Percentiles rank a stretch among this genome's conserved stretches.
Conservation (phyloP, 2,113 vertebrate species). For the Bombycilla garrulus region DNA sequence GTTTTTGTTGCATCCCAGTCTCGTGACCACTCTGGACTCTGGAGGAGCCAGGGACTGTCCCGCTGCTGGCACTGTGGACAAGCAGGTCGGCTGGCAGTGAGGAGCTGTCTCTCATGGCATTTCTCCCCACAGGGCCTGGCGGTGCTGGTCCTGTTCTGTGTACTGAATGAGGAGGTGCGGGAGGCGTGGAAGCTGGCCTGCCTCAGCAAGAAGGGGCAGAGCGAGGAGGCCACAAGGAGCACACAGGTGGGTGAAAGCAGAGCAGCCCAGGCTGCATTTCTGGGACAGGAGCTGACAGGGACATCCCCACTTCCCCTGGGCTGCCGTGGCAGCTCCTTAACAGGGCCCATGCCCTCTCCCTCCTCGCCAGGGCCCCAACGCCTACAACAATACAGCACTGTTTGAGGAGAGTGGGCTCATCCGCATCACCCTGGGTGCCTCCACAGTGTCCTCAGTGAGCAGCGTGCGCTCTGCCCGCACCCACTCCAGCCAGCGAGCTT, state of each 20-base stretch:
- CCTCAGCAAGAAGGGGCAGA: slow-evolving; percentile 84
- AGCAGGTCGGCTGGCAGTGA: background rate
- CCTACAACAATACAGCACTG: slow-evolving; percentile 92
- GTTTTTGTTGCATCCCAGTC: background rate
- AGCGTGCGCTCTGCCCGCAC: slow-evolving; percentile 86
- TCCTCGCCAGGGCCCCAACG: slow-evolving; percentile 79
- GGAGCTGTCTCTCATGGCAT: background rate
- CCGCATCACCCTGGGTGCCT: slow-evolving; percentile 95
- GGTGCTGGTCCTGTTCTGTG: slow-evolving; percentile 88
- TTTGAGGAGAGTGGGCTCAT: slow-evolving; percentile 97
- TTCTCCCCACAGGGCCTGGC: slow-evolving; percentile 80
- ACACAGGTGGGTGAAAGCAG: slow-evolving; percentile 77
- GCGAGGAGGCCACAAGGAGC: slow-evolving; percentile 81
- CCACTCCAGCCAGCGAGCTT: slow-evolving; percentile 78
- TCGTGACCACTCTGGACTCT: background rate
- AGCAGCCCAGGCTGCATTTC: background rate
- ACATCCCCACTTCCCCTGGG: rapidly evolving
- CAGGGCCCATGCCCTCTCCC: background rate
- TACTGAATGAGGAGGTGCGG: slow-evolving; percentile 88
- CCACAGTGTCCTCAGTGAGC: slow-evolving; percentile 97
- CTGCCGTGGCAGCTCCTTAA: background rate
- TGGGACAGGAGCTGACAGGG: background rate
- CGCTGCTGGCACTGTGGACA: rapidly evolving
- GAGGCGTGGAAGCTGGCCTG: slow-evolving; percentile 91
- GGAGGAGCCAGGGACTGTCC: background rate